A percentile compares a stretch with the other conserved stretches of the same genome.
These are phyloP conservation scores for Callionymus lyra DNA, from an alignment of 2,113 vertebrate species.

Conservation along the genomic window DNA sequence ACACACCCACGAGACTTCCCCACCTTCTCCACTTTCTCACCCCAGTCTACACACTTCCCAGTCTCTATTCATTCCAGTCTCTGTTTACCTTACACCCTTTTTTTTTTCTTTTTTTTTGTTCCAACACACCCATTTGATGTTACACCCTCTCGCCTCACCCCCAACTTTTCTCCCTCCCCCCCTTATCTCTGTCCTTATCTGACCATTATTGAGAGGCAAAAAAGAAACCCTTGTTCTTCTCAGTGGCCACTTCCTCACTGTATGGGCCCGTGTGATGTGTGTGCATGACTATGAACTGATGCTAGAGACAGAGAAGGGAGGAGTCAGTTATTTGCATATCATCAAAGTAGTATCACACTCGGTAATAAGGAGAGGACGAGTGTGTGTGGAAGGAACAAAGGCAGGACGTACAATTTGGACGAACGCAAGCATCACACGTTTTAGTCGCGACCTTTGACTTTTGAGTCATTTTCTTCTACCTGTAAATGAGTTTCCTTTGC, in stretches of 20 bases:
- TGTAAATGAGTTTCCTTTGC: no score
- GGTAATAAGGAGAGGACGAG: slow-evolving; percentile 50
- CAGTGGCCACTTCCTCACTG: slow-evolving; percentile 60
- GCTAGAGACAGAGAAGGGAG: slow-evolving; percentile 24
- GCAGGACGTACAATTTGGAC: slow-evolving; percentile 4
- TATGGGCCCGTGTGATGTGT: slow-evolving; percentile 45
- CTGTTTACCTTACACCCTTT: slow-evolving; percentile 30
- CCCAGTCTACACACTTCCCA: slow-evolving; percentile 25
- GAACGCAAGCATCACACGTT: no score
- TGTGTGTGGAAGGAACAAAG: slow-evolving; percentile 33
- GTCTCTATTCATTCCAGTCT: slow-evolving; percentile 7
- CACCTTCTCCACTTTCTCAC: slow-evolving; percentile 43
- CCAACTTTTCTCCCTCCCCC: slow-evolving; percentile 35
- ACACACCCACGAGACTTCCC: slow-evolving; percentile 51
- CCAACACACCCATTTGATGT: slow-evolving; percentile 25
- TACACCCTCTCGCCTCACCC: slow-evolving; percentile 6
- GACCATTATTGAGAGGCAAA: slow-evolving; percentile 67
- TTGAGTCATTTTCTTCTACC: no score
- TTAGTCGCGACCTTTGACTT: no score
- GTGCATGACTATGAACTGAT: slow-evolving; percentile 29
- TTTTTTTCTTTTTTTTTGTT: no score
- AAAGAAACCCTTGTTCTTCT: slow-evolving; percentile 67
- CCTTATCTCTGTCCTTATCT: slow-evolving; percentile 61
- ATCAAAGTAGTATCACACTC: slow-evolving; percentile 59
- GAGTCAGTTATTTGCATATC: slow-evolving; percentile 58